phyloP scores from a whole-genome alignment of 2,888 invertebrate species.

The Epsilonema sp. region DNA sequence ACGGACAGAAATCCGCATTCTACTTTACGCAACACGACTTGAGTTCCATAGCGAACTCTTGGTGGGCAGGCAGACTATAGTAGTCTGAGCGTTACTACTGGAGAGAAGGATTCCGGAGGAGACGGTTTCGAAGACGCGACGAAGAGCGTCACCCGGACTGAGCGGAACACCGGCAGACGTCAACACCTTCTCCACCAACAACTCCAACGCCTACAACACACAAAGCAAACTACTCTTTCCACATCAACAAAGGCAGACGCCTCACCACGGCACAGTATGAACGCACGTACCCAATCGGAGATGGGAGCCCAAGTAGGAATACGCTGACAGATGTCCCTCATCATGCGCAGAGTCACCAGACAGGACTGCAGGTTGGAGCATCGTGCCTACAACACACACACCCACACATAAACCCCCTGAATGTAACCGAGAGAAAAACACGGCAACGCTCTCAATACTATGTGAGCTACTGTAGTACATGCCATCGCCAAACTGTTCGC shows the following conservation, averaged over 20 bases:
- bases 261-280: background rate
- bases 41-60: too few species aligned
- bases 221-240: too few species aligned
- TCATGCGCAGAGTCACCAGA: slow-evolving; percentile 80
- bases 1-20: too few species aligned
- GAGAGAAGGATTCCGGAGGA: slow-evolving; percentile 68
- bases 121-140: slow-evolving; percentile 81
- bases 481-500: too few species aligned
- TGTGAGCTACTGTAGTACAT: too few species aligned
- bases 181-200: slow-evolving; percentile 81
- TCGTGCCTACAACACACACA: slow-evolving; percentile 58
- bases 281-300: slow-evolving; percentile 67
- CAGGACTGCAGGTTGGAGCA: slow-evolving; percentile 85
- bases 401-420: too few species aligned
- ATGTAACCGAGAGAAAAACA: too few species aligned
- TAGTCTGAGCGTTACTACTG: slow-evolving; percentile 32
- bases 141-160: slow-evolving; percentile 78
- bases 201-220: slow-evolving; percentile 64
- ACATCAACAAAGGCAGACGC: background rate
- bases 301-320: slow-evolving; percentile 83
- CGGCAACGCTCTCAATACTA: too few species aligned
- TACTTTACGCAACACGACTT: too few species aligned
- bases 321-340: slow-evolving; percentile 81
- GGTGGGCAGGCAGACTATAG: too few species aligned
- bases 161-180: slow-evolving; percentile 56